Percentiles rank a stretch among this genome's conserved stretches.
Conservation (phyloP, 1,140 invertebrate genomes). For the Mactra quadrangularis region DNA sequence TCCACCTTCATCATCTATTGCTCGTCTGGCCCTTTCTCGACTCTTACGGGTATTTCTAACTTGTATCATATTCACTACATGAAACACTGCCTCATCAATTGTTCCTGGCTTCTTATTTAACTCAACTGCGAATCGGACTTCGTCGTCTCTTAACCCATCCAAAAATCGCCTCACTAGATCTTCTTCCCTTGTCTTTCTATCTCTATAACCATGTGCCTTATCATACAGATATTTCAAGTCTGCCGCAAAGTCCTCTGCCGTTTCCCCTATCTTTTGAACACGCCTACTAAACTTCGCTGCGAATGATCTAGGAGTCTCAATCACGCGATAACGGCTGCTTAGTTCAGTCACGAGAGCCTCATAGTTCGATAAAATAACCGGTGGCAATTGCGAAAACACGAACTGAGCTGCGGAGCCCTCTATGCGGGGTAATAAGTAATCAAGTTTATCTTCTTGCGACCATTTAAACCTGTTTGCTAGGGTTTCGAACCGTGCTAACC, state of each 20-base stretch:
- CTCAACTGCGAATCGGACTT: conserved; percentile 45
- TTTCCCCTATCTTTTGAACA: conserved; percentile 30
- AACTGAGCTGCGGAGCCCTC: conserved; percentile 60
- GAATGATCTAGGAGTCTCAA: conserved; percentile 52
- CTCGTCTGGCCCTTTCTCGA: conserved; percentile 9
- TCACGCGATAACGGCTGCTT: conserved; percentile 43
- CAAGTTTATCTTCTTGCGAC: too few relatives aligned
- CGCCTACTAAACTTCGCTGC: conserved; percentile 33
- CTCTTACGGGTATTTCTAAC: conserved; percentile 3
- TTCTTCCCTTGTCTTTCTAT: conserved; percentile 40
- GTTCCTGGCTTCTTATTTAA: conserved; percentile 48
- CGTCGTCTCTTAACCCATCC: conserved; percentile 30
- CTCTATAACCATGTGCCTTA: conserved; percentile 40
- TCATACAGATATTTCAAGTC: conserved; percentile 56
- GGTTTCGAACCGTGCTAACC: too few relatives aligned
- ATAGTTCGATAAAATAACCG: conserved; percentile 28
- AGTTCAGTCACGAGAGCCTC: conserved; percentile 32
- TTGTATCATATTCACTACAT: conserved; percentile 32
- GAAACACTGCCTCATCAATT: conserved; percentile 51
- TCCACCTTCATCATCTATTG: neutral
- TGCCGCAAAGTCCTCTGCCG: conserved; percentile 54
- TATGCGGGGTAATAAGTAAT: too few relatives aligned
- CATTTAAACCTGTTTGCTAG: too few relatives aligned
- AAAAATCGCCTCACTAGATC: conserved; percentile 53
- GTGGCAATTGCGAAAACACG: conserved; percentile 43